These are phyloP conservation scores for Catharus ustulatus DNA, from an alignment of 2,797 vertebrate genomes.

Conservation along the genomic window DNA sequence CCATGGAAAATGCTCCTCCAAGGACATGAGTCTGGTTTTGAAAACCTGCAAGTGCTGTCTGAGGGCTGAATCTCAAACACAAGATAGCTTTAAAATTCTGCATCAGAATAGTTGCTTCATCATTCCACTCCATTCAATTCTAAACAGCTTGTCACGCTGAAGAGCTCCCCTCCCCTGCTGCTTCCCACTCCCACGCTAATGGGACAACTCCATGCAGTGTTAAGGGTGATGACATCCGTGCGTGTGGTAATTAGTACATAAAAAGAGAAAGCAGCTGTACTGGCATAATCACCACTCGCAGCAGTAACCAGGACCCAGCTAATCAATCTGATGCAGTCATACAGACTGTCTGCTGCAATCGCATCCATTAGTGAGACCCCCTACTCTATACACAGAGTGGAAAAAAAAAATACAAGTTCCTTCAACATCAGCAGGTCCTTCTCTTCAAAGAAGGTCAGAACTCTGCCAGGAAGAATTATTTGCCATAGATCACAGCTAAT, in stretches of 20 bases:
- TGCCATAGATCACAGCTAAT: background rate
- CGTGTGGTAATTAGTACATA: conserved; percentile 58
- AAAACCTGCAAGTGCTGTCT: background rate
- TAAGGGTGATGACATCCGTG: conserved; percentile 61
- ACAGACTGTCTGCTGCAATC: conserved; percentile 16
- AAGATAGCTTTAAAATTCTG: conserved; percentile 2
- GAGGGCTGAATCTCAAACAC: conserved; percentile 1
- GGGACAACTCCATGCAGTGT: conserved; percentile 60
- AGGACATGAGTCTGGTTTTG: background rate
- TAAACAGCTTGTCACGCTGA: conserved; percentile 16
- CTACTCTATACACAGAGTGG: background rate
- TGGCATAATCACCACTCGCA: conserved; percentile 57
- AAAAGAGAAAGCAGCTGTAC: conserved; percentile 61
- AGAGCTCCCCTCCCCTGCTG: conserved; percentile 54
- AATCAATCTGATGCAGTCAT: conserved; percentile 62
- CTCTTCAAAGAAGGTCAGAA: conserved; percentile 33
- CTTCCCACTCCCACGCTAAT: conserved; percentile 60
- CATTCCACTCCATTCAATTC: conserved; percentile 34
- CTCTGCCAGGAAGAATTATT: background rate
- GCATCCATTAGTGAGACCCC: conserved; percentile 66
- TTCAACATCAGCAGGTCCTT: conserved; percentile 2
- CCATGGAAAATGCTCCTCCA: background rate
- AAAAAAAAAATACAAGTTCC: background rate
- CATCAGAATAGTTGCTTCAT: background rate
- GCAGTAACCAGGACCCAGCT: conserved; percentile 55